These are phyloP conservation scores for Pleuronectes platessa DNA, from an alignment of 2,113 vertebrate species.

Conservation along the genomic window DNA sequence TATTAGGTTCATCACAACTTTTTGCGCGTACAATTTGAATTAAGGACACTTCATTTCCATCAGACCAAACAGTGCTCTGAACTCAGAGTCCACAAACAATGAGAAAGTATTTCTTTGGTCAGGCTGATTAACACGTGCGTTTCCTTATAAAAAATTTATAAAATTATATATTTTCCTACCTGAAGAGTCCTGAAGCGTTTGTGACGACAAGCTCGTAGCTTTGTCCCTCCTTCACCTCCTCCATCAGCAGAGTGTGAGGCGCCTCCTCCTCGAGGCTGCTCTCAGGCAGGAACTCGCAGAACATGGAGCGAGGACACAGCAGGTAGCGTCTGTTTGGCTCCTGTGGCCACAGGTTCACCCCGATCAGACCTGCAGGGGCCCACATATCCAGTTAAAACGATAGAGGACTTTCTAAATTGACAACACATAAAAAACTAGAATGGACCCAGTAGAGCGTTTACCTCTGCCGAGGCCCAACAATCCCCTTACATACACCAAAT, in stretches of 20 bases:
- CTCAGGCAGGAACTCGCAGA: slow-evolving; percentile 89
- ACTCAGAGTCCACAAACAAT: too few species aligned
- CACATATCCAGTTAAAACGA: background rate
- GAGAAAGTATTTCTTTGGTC: too few species aligned
- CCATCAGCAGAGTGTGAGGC: slow-evolving; percentile 80
- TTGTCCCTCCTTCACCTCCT: slow-evolving; percentile 84
- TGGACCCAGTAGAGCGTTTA: too few species aligned
- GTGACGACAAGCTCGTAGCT: slow-evolving; percentile 89
- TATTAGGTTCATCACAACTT: too few species aligned
- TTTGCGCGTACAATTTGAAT: too few species aligned
- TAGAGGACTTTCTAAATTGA: too few species aligned
- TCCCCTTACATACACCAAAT: too few species aligned
- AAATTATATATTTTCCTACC: slow-evolving; percentile 73
- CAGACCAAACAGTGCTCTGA: too few species aligned
- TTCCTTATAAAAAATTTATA: background rate
- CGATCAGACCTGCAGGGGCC: slow-evolving; percentile 84
- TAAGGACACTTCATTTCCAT: too few species aligned
- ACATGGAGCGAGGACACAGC: slow-evolving; percentile 88
- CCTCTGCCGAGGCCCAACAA: too few species aligned
- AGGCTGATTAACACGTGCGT: too few species aligned
- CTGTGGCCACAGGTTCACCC: slow-evolving; percentile 89
- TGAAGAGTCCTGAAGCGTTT: slow-evolving; percentile 82
- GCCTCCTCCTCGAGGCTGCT: slow-evolving; percentile 71
- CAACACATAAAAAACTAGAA: too few species aligned
- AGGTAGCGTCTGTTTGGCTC: slow-evolving; percentile 82